A percentile compares a stretch with the other conserved stretches of the same genome.
Conservation (phyloP, 2,113 vertebrate species). For the western clawed frog (Xenopus tropicalis) region DNA sequence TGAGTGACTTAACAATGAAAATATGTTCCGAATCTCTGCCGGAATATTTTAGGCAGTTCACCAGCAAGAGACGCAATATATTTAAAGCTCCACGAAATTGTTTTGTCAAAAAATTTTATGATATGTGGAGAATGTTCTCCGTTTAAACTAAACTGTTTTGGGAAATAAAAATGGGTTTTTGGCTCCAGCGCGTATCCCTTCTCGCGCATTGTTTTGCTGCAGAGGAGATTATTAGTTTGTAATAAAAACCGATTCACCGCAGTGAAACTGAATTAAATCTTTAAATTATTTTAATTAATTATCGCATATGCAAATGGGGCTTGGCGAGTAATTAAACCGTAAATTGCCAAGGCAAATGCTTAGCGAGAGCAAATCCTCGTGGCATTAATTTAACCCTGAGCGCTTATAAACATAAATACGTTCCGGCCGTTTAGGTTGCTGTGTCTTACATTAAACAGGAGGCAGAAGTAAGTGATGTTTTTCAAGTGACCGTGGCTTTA, state of each 20-base stretch:
- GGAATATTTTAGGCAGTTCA: neutral
- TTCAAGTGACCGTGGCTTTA: too few relatives aligned
- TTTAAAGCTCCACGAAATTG: neutral
- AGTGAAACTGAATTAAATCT: constrained; percentile 4
- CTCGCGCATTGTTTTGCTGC: neutral
- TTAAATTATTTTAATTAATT: constrained; percentile 6
- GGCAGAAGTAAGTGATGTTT: too few relatives aligned
- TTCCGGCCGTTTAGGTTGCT: too few relatives aligned
- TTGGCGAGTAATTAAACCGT: neutral
- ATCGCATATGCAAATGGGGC: neutral
- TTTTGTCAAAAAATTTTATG: neutral
- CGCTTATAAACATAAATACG: too few relatives aligned
- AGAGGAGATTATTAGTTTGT: neutral
- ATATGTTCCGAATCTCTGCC: neutral
- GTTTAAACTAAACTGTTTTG: neutral
- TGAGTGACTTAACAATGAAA: too few relatives aligned
- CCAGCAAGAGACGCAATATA: neutral
- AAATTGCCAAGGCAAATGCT: neutral
- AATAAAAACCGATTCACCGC: neutral
- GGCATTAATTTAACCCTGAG: neutral
- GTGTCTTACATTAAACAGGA: too few relatives aligned
- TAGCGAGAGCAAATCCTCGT: neutral
- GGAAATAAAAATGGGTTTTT: neutral
- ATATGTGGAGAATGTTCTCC: neutral
- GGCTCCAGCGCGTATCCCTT: neutral